Conservation (phyloP, 2,888 invertebrate species). For the Stramonita haemastoma region DNA sequence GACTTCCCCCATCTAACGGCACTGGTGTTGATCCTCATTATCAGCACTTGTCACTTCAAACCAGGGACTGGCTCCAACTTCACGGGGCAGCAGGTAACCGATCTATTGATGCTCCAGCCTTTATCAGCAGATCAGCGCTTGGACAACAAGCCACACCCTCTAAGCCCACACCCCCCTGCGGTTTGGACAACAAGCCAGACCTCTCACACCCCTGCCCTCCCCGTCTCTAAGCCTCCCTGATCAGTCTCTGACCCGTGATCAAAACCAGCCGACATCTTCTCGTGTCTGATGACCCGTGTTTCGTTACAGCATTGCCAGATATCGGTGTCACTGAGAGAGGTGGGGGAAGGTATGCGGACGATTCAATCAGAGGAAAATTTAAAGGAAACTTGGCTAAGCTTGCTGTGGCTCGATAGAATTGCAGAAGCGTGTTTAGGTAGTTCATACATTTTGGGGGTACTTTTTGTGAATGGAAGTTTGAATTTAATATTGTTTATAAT, state of each 20-base stretch:
- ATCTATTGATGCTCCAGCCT: neutral
- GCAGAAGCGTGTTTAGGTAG: no score
- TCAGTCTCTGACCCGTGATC: neutral
- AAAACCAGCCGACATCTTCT: neutral
- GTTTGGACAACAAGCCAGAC: neutral
- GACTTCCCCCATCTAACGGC: neutral
- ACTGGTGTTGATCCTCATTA: neutral
- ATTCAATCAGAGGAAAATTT: no score
- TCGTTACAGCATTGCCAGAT: no score
- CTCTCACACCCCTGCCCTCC: neutral
- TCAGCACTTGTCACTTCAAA: conserved; percentile 18
- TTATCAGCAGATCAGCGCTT: no score
- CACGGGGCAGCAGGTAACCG: neutral
- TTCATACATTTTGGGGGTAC: no score
- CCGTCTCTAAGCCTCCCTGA: neutral
- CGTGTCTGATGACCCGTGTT: no score
- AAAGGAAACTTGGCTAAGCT: no score
- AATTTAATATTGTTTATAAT: no score
- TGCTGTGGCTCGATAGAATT: no score
- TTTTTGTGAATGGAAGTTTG: no score
- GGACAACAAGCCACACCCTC: neutral
- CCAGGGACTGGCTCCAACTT: neutral
- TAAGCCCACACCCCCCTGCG: neutral
- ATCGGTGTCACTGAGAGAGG: no score
- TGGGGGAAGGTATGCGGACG: no score